Conservation (phyloP, 2,888 invertebrate genomes). For the Cerastis rubricosa region DNA sequence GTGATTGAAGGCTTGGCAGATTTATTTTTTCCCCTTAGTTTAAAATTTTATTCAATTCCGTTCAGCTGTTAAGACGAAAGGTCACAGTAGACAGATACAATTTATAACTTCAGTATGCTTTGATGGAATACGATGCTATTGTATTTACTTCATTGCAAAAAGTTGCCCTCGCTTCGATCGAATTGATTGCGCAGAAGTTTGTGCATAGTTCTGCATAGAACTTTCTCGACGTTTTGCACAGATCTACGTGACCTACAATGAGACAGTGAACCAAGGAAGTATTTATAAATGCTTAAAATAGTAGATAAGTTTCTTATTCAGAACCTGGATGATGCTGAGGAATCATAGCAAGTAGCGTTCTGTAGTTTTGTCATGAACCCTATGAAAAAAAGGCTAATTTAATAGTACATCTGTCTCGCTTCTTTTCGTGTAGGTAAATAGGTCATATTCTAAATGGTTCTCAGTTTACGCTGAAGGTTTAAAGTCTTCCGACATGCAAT, state of each 20-base stretch:
- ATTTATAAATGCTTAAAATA: not conserved
- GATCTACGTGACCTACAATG: not conserved
- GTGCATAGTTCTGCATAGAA: slow-evolving; percentile 28
- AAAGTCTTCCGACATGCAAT: slow-evolving; percentile 21
- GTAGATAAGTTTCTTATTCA: not conserved
- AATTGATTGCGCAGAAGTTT: slow-evolving; percentile 32
- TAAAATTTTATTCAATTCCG: not conserved
- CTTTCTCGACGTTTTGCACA: slow-evolving; percentile 3
- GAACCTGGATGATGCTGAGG: not conserved
- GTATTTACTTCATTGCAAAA: not conserved
- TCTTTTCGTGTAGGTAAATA: not conserved
- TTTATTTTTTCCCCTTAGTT: no score
- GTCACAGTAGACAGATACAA: not conserved
- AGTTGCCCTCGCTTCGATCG: not conserved
- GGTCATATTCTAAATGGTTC: not conserved
- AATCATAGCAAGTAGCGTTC: not conserved
- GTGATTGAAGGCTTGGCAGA: no score
- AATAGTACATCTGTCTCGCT: not conserved
- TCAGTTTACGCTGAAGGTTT: not conserved
- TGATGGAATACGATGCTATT: not conserved
- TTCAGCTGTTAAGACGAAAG: not conserved
- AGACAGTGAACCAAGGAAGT: not conserved
- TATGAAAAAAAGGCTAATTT: not conserved
- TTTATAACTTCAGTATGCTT: not conserved
- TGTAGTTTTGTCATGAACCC: not conserved